phyloP scores from a whole-genome alignment of 2,888 invertebrate genomes.

The Drosophila mayaguana region DNA sequence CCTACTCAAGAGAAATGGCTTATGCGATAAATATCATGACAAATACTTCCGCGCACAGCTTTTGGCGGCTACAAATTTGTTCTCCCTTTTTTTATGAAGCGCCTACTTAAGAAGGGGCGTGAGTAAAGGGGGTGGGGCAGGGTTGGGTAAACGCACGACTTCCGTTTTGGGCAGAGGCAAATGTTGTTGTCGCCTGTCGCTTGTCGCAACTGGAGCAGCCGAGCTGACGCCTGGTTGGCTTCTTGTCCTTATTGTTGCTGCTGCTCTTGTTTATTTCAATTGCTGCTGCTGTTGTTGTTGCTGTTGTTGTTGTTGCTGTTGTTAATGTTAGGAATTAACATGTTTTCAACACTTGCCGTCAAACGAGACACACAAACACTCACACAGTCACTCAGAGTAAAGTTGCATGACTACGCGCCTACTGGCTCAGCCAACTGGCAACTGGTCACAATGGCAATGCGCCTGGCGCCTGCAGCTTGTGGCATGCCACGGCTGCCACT shows the following conservation, averaged over 20 bases:
- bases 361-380: slow-evolving; percentile 23
- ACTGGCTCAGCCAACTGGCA: slow-evolving; percentile 19
- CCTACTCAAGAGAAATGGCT: slow-evolving; percentile 60
- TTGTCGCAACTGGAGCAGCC: slow-evolving; percentile 49
- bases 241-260: slow-evolving; percentile 7
- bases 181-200: slow-evolving; percentile 36
- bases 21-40: slow-evolving; percentile 75
- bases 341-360: slow-evolving; percentile 76
- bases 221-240: slow-evolving; percentile 43
- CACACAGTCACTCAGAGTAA: slow-evolving; percentile 14
- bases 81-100: slow-evolving; percentile 17
- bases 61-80: slow-evolving; percentile 27
- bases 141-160: slow-evolving; percentile 38
- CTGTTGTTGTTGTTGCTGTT: slow-evolving; percentile 35
- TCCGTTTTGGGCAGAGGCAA: slow-evolving; percentile 67
- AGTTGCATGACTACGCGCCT: slow-evolving; percentile 51
- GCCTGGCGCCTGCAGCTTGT: slow-evolving; percentile 67
- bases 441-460: slow-evolving; percentile 57
- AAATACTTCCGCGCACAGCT: slow-evolving; percentile 71
- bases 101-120: slow-evolving; percentile 30
- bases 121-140: background rate
- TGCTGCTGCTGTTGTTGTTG: slow-evolving; percentile 24
- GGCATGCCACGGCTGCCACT: slow-evolving; percentile 67
- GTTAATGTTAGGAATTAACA: slow-evolving; percentile 78
- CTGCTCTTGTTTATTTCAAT: slow-evolving; percentile 16